Conservation (phyloP, 2,888 invertebrate species). For the Linnaemya vulpina region DNA sequence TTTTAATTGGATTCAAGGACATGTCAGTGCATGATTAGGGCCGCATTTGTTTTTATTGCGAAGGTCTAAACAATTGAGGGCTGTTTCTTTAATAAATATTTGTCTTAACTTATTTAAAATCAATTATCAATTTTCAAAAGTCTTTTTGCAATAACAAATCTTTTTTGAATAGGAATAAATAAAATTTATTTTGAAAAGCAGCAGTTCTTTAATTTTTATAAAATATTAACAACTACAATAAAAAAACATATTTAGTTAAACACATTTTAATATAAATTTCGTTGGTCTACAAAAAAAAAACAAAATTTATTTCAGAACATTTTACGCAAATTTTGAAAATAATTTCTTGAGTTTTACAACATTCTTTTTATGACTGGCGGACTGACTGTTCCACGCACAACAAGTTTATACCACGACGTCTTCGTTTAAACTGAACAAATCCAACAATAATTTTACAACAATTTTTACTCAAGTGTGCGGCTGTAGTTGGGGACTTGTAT, state of each 20-base stretch:
- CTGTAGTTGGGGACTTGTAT: conserved; percentile 4
- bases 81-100: conserved; percentile 3
- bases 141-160: background rate
- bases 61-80: background rate
- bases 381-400: background rate
- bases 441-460: conserved; percentile 46
- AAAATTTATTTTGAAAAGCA: background rate
- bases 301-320: conserved; percentile 13
- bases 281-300: no score
- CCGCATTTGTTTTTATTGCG: background rate
- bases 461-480: conserved; percentile 44
- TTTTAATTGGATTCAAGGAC: background rate
- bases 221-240: background rate
- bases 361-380: background rate
- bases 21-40: background rate
- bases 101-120: conserved; percentile 4
- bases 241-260: background rate
- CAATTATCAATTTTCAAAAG: conserved; percentile 30
- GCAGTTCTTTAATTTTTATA: background rate
- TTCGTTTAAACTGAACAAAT: conserved; percentile 60
- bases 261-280: background rate
- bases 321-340: conserved; percentile 2
- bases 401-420: conserved; percentile 64
- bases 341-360: conserved; percentile 4
- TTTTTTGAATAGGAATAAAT: background rate